Evolutionary conservation across 2,888 invertebrate genomes (phyloP).

Genomic region (Rhimphoctona megacephalus): DNA sequence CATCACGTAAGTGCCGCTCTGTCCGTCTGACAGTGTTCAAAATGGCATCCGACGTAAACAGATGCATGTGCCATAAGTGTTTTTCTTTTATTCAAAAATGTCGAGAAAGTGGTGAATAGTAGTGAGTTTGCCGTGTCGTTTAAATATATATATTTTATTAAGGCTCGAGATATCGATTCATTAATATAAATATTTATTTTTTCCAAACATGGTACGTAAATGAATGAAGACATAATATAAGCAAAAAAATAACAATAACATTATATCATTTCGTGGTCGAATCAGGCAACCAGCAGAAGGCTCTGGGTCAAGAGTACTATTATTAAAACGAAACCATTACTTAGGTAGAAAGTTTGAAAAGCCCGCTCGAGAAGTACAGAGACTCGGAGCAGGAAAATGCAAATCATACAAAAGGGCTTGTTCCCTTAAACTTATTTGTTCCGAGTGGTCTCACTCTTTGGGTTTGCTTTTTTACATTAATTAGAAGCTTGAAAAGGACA

Average conservation of each 20-base stretch:
- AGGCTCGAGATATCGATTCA: not conserved
- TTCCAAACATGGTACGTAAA: not conserved
- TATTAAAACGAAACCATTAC: constrained; percentile 29
- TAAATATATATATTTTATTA: no score
- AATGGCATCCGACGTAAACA: no score
- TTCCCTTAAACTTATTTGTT: constrained; percentile 17
- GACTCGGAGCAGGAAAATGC: not conserved
- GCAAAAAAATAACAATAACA: not conserved
- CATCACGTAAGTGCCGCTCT: no score
- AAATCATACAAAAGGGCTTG: constrained; percentile 3
- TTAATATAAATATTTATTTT: not conserved
- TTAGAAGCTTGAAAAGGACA: constrained; percentile 60
- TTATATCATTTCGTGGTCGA: not conserved
- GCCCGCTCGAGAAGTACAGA: not conserved
- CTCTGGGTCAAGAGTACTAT: constrained; percentile 27
- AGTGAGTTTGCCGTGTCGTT: no score
- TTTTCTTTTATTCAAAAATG: no score
- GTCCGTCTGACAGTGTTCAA: no score
- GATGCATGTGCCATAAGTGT: no score
- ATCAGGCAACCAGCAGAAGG: not conserved
- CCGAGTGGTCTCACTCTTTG: constrained; percentile 40
- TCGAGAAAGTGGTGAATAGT: no score
- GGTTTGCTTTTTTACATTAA: constrained; percentile 64
- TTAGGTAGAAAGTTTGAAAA: not conserved
- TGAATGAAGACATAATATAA: not conserved